Base-by-base conservation (phyloP, 2,797 vertebrate genomes). In the Acrocephalus scirpaceus region DNA sequence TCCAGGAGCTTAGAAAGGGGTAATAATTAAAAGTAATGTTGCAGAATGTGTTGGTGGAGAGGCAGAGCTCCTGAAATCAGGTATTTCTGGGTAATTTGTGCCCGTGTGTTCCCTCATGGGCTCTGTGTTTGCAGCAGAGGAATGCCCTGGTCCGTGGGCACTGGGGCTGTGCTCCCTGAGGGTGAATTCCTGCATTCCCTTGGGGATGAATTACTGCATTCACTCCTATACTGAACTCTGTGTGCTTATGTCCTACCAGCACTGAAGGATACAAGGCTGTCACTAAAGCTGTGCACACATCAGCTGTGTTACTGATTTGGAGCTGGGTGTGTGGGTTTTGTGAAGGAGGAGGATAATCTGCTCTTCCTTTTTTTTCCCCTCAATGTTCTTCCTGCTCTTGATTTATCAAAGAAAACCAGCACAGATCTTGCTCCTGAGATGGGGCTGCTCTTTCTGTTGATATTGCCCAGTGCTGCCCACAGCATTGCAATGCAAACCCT, bases 341-440 rank as follows among this genome's bases (percentile, higher is more conserved):
- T 95, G 94, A 89, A 91, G 95, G 94, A 91, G 86, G 61, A 84
- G 78, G 74, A 92, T 90, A 90, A 93, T 88, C 90, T 96, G 88
- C 67, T 92, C 53, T 86, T 69, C 76, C 32, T 44, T 94, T 88
- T 23, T 47, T 22, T 3, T 3, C 13, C 51, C 74, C 51, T 81
- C 83, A 66, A 0, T 42, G 23, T 70, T 95, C 50, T 6, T 44
- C 26, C 50, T 8, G 27, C 70, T 86, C 51, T 75, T 1, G 1
- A 42, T 78, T 84, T 80, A 62, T n/a, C n/a, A 51, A 73, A 36
- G 26, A 60, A 72, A 51, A 9, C 13, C 56, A 65, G 48, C 9
- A 9, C 54, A 79, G 88, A 72, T 30, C 34, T 86, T 80, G 51
- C 38, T 62, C 16, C 30, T 2, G 12, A 44, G 32, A 48, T 45